A percentile compares a stretch with the other conserved stretches of the same genome.
phyloP scores from a whole-genome alignment of 37 sponge, comb jelly and placozoan species.

The Petrosia ficiformis region DNA sequence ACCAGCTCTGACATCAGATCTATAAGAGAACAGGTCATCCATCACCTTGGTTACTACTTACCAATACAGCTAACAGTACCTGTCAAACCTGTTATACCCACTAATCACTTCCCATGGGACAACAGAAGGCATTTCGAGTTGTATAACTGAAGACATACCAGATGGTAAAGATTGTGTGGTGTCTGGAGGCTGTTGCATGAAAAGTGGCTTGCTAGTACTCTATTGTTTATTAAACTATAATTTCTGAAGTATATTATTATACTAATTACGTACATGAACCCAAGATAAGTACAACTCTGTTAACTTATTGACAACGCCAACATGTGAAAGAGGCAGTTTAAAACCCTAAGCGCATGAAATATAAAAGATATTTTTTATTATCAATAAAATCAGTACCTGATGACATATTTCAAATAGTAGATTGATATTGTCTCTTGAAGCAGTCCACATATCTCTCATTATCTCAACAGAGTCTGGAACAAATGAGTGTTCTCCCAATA shows the following conservation, averaged over 20 bases:
- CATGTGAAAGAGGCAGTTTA: slow-evolving; percentile 11
- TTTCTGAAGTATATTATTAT: background rate
- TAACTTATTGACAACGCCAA: slow-evolving; percentile 19
- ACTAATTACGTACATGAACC: slow-evolving; percentile 41
- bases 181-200: slow-evolving; percentile 65
- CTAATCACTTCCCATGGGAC: slow-evolving; percentile 59
- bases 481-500: background rate
- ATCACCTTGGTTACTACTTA: background rate
- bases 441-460: slow-evolving; percentile 53
- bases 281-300: slow-evolving; percentile 66
- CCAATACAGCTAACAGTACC: background rate
- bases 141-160: too few species aligned
- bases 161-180: too few species aligned
- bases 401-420: slow-evolving; percentile 73
- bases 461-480: slow-evolving; percentile 40
- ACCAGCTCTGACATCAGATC: slow-evolving; percentile 64
- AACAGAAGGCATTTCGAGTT: too few species aligned
- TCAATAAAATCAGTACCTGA: slow-evolving; percentile 41
- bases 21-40: background rate
- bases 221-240: background rate
- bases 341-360: slow-evolving; percentile 42
- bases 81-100: slow-evolving; percentile 23
- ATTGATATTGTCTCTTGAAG: slow-evolving; percentile 75
- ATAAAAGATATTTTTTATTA: background rate
- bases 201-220: slow-evolving; percentile 42